Base-by-base conservation (phyloP, 2,888 invertebrate species). In the Xanthorhoe designata region DNA sequence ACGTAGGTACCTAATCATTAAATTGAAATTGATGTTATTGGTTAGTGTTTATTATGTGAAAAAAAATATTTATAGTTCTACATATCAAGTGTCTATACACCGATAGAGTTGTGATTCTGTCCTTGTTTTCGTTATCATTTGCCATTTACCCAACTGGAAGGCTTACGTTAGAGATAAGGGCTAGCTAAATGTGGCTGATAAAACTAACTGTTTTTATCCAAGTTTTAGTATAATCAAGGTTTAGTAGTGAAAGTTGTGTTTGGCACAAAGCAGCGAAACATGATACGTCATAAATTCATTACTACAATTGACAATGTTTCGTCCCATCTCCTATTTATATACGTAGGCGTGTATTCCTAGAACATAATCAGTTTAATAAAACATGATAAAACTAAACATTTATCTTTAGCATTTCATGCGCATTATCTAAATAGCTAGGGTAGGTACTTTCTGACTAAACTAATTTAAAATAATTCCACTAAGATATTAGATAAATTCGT, bases 121-220 rank as follows among this genome's bases (percentile, higher is more conserved):
- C 53, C 32, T 35, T 47, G 47, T 17, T 47, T 47, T 17, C n/a
- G 8, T 47, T 47, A 47, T 47, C 47, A 29, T 32, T 50, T 50
- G n/a, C 50, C 49, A 7, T 50, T 49, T 47, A 61, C 8, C 32
- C 35, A 19, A 32, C 19, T 49, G 45, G 19, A 32, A 45, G 55
- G 56, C 51, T 56, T 57, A 54, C 53, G 38, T 42, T 32, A 18
- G 13, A 61, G 61, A 58, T 58, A 61, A 57, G 15, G 57, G 42
- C 47, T 38, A 53, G 49, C 35, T 24, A 35, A 61, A 61, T 57
- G 45, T 58, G 32, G 9, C 50, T 57, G 58, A 58, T 58, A 54
- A 50, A 38, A 66, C 24, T 17, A 52, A 61, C 58, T 45, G 35
- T 45, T 55, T 50, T 32, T 45, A 51, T 29, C 19, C 35, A 49